Evolutionary conservation across 2,113 vertebrate genomes (phyloP), one percentile per base, ranked within the genome.

Genomic region (Urocolius indicus): DNA sequence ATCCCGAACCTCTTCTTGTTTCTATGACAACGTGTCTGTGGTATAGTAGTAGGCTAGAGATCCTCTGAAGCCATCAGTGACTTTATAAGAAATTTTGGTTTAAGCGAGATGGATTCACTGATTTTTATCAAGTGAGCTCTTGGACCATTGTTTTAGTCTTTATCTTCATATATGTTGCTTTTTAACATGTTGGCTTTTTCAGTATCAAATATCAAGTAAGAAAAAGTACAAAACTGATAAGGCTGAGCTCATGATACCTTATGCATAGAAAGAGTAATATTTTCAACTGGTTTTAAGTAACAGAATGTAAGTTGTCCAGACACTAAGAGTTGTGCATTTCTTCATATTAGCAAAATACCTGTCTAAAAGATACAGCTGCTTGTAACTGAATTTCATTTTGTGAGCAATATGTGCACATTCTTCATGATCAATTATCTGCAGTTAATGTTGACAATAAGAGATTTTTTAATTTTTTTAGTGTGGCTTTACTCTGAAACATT

Each of bases 21-120:
- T 96, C 97, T 78, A 97, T 97, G 96, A 66, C 97, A 97, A 97
- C 97, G 65, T 49, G 68, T 36, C 32, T 32, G 58, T 79, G 43
- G 57, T 68, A 32, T 22, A 69, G 55, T 55, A 7, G 2, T 82
- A 34, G 65, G 30, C 58, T 87, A 59, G 66, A 48, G 29, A 87
- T 73, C 46, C 65, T 83, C 63, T 81, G 85, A 97, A 93, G 55
- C 59, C 7, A 4, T 38, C 26, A 46, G 58, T 71, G 83, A 81
- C 43, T 92, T 93, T 62, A 85, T 90, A 85, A 94, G 95, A 82
- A 67, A 73, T 57, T 94, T 94, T 85, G 10, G 58, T 94, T 95
- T 71, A 91, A 87, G 38, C 61, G 69, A 57, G 45, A 29, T 77
- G 21, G 14, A 27, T 26, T 38, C 41, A 52, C 46, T n/a, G 45